phyloP scores from a whole-genome alignment of 1,140 invertebrate species.

The Danaus melanippus region DNA sequence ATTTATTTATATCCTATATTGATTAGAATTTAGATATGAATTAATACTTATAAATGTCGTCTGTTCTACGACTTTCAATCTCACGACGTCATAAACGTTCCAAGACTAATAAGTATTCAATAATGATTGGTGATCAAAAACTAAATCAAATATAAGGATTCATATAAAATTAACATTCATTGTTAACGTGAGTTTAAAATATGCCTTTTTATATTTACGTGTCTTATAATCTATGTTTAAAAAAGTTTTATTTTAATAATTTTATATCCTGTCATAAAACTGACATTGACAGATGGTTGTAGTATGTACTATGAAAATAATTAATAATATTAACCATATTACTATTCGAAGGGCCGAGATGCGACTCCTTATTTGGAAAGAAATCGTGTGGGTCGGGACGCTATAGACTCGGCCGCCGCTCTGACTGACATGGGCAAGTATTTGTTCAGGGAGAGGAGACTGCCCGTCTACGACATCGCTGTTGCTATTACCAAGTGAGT shows the following conservation, averaged over 20 bases:
- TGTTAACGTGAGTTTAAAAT: too few relatives aligned
- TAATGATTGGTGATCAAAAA: background rate
- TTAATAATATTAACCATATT: background rate
- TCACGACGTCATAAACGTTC: constrained; percentile 4
- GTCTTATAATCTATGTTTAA: too few relatives aligned
- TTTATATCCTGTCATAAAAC: too few relatives aligned
- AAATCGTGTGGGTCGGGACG: constrained; percentile 93
- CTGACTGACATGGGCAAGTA: constrained; percentile 98
- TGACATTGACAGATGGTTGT: too few relatives aligned
- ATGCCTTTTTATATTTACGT: too few relatives aligned
- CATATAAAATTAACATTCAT: too few relatives aligned
- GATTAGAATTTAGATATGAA: constrained; percentile 11
- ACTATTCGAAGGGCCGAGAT: constrained; percentile 84
- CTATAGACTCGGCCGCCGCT: constrained; percentile 94
- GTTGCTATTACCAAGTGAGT: constrained; percentile 96
- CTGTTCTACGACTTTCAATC: constrained; percentile 17
- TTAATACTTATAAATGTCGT: constrained; percentile 15
- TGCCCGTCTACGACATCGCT: constrained; percentile 96
- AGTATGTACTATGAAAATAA: too few relatives aligned
- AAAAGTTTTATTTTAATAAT: too few relatives aligned
- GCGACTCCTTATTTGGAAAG: constrained; percentile 95
- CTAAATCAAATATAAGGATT: too few relatives aligned
- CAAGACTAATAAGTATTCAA: background rate
- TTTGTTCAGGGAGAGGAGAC: constrained; percentile 91
- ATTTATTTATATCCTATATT: constrained; percentile 15